Percentiles rank a stretch among this genome's conserved stretches.
Evolutionary conservation across 23 tunicate species (phyloP).

Genomic region (Styela clava): DNA sequence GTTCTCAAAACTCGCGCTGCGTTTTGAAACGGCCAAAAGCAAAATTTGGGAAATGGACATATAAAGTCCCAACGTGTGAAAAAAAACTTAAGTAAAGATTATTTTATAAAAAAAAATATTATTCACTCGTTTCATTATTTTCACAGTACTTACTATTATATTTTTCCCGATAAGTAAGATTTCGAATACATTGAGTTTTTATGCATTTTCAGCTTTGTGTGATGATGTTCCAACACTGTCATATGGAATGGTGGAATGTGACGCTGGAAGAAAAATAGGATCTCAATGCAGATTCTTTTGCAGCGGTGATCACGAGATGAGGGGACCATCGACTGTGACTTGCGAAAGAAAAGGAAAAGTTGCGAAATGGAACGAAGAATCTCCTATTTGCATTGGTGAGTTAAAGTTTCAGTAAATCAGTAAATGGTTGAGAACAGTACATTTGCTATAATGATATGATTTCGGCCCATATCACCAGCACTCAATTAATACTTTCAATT

Average conservation of each 20-base stretch:
- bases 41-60: not conserved
- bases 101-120: not conserved
- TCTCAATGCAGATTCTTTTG: not conserved
- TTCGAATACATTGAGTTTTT: no score
- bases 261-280: not conserved
- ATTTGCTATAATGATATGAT: no score
- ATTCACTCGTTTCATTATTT: no score
- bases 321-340: not conserved
- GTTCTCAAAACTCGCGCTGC: not conserved
- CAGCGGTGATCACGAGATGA: not conserved
- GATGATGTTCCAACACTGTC: not conserved
- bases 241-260: not conserved
- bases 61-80: not conserved
- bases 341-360: not conserved
- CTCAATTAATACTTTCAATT: no score
- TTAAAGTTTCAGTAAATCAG: no score
- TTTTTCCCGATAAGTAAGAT: no score
- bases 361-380: not conserved
- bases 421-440: no score
- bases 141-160: no score
- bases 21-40: not conserved
- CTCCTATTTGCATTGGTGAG: conserved; percentile 16
- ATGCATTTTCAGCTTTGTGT: not conserved
- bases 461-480: no score
- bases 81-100: not conserved